Evolutionary conservation across 1,140 invertebrate genomes (phyloP), one percentile per base, ranked within the genome.

Genomic region (Formica exsecta): DNA sequence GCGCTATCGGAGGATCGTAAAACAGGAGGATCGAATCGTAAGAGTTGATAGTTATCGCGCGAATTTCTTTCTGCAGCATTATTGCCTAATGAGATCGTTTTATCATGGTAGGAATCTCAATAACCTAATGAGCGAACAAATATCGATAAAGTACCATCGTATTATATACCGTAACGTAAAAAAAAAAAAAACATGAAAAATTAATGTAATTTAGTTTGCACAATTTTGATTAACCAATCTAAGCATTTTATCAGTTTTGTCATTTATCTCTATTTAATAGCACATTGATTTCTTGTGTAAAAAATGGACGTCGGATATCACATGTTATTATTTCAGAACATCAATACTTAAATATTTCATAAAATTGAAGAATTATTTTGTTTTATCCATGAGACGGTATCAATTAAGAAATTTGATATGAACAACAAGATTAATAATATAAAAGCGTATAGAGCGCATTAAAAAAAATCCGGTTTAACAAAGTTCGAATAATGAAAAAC

Each of bases 31-130:
- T 92, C 90, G 91, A 93, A 95, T 91, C 92, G 92, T 89, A 91
- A 86, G 87, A 91, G 92, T 93, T 94, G 91, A 92, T 94, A 93
- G 93, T 94, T 91, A 90, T 88, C 87, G 77, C 80, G 89, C 86
- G 83, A 41, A 51, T 85, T 87, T 38, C 81, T 70, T 86, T 64
- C 66, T 29, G 59, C 62, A 41, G 64, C n/a, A 68, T 73, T 62
- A 61, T 75, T 79, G 68, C 64, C 81, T 93, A 93, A 93, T 92
- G 86, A 93, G 89, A 90, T 77, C 77, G 71, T 80, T 89, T 86
- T 79, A 85, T 68, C 89, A 90, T 89, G 90, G 87, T 76, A 86
- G 86, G 87, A 93, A 92, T 94, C 90, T 87, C 83, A 59, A 89
- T 86, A 87, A 81, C 73, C 87, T 93, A 92, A 92, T 92, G 90